Evolutionary conservation across 2,797 vertebrate genomes (phyloP).

Genomic region (Lophius americanus): DNA sequence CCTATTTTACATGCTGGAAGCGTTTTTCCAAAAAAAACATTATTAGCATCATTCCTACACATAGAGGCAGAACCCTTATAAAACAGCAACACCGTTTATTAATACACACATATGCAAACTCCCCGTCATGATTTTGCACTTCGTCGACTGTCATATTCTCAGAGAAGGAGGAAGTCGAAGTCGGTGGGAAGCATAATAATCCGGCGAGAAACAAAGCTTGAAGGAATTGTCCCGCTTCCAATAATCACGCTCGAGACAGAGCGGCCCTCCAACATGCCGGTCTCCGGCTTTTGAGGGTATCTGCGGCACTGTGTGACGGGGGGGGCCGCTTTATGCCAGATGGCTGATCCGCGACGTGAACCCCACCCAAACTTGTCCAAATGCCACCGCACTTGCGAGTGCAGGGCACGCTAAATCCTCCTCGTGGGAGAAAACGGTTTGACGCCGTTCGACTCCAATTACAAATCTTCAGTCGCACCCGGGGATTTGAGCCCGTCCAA

Average conservation of each 20-base stretch:
- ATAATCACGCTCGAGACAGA: slow-evolving; percentile 46
- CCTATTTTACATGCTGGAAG: no score
- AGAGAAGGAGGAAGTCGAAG: slow-evolving; percentile 41
- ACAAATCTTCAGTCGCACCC: slow-evolving; percentile 72
- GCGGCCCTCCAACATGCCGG: slow-evolving; percentile 53
- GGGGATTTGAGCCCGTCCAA: slow-evolving; percentile 71
- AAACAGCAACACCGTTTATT: no score
- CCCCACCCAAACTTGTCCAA: slow-evolving; percentile 69
- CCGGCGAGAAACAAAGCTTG: slow-evolving; percentile 56
- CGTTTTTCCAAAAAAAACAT: no score
- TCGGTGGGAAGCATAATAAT: slow-evolving; percentile 32
- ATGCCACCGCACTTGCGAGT: slow-evolving; percentile 62
- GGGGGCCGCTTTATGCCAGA: slow-evolving; percentile 53
- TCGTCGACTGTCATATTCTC: slow-evolving; percentile 17
- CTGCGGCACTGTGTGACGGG: slow-evolving; percentile 61
- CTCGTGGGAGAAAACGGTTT: slow-evolving; percentile 64
- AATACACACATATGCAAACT: not conserved
- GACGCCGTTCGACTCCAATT: slow-evolving; percentile 73
- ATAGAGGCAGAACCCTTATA: no score
- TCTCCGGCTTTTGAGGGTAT: slow-evolving; percentile 57
- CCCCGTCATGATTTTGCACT: slow-evolving; percentile 24
- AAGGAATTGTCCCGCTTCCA: slow-evolving; percentile 58
- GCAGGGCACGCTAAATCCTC: slow-evolving; percentile 59
- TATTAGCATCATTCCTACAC: no score
- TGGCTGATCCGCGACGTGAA: slow-evolving; percentile 56